Percentiles rank a stretch among this genome's conserved stretches.
Conservation (phyloP, 2,888 invertebrate genomes). For the Sicus ferrugineus region DNA sequence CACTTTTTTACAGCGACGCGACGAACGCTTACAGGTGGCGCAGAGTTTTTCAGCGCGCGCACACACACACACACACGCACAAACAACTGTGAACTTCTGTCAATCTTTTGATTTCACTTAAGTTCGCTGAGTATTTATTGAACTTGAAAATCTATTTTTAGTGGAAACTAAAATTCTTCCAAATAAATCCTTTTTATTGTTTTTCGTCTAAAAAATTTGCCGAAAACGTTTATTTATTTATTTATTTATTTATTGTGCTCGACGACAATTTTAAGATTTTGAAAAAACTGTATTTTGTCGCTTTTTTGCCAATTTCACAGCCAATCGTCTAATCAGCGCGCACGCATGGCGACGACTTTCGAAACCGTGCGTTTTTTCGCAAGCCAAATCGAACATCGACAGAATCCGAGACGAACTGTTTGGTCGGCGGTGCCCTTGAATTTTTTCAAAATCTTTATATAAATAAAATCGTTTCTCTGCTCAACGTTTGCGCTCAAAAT, state of each 20-base stretch:
- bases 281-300: no score
- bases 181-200: neutral
- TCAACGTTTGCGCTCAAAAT: slow-evolving; percentile 10
- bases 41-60: no score
- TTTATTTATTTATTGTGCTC: neutral
- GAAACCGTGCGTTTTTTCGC: slow-evolving; percentile 52
- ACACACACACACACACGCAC: no score
- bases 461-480: slow-evolving; percentile 33
- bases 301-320: neutral
- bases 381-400: slow-evolving; percentile 37
- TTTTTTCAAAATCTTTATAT: slow-evolving; percentile 34
- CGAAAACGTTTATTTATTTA: no score
- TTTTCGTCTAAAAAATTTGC: neutral
- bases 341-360: slow-evolving; percentile 40
- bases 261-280: no score
- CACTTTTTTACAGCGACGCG: no score
- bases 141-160: slow-evolving; percentile 23
- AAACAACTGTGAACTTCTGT: slow-evolving; percentile 35
- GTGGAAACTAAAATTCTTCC: neutral
- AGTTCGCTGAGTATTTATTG: slow-evolving; percentile 3
- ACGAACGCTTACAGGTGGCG: no score
- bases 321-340: slow-evolving; percentile 8
- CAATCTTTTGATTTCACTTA: slow-evolving; percentile 29
- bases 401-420: slow-evolving; percentile 38
- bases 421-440: slow-evolving; percentile 45